Base-by-base conservation (phyloP, 2,888 invertebrate species). In the Meta bourneti region DNA sequence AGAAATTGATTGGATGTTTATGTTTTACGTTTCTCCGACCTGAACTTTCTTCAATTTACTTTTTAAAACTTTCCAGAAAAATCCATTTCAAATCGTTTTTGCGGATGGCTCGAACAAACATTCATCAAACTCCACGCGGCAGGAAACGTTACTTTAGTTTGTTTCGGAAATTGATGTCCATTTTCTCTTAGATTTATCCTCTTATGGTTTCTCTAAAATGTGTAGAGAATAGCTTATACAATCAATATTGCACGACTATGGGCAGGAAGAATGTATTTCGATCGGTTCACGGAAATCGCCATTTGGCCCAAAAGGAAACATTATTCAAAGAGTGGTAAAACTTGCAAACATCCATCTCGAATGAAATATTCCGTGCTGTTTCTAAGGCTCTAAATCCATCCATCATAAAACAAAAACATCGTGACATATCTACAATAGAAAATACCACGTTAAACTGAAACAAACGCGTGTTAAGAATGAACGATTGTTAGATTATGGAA, bases 231-330 rank as follows among this genome's bases (percentile, higher is more conserved):
- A 75, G 74, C 84, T 84, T 74, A 75, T 84, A 74, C 74, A 84
- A 84, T 84, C 84, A 84, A 84, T 75, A 75, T 19, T 54, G 75
- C 54, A 84, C 74, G 34, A 61, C 84, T 75, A 75, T 84, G 74
- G 61, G 34, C 61, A 54, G 48, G 16, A 48, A 74, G 48, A 61
- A 70, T 48, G 48, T 61, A 75, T 84, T 84, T 71, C 52, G 54
- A 74, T 75, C 75, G 84, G n/a, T 84, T 19, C 52, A 74, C 51
- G 74, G 49, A 81, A 84, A 84, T 84, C 51, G 75, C 74, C 75
- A 61, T 84, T 84, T 75, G 51, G 70, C 74, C 34, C 1, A 19
- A 34, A 34, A 52, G 71, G 51, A 11, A 82, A 82, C 51, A 61
- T 75, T 34, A 20, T 34, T 84, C 34, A 54, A 84, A 74, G 61